These are phyloP conservation scores for Microcebus lehilahytsara DNA, from an alignment of 2,113 vertebrate genomes.

Conservation along the genomic window DNA sequence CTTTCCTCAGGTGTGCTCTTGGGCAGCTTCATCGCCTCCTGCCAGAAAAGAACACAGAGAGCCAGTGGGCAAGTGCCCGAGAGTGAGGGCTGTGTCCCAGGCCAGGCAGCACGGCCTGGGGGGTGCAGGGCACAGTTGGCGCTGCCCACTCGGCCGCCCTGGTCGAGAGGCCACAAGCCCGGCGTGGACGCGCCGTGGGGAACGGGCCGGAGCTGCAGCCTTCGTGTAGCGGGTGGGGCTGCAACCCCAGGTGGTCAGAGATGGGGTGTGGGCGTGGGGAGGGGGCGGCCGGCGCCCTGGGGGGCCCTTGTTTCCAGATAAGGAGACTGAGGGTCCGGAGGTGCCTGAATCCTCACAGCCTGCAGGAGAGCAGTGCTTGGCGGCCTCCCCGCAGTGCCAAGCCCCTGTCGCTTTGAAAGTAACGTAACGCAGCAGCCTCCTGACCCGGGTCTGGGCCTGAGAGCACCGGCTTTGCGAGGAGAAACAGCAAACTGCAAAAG, in stretches of 20 bases:
- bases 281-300: not conserved
- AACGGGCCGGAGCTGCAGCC: too few relatives aligned
- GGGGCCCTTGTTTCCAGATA: not conserved
- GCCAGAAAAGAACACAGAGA: not conserved
- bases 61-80: fast-evolving
- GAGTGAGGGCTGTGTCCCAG: not conserved
- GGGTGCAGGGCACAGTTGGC: too few relatives aligned
- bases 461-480: not conserved
- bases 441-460: not conserved
- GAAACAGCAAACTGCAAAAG: not conserved
- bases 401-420: not conserved
- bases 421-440: fast-evolving
- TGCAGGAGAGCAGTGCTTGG: not conserved
- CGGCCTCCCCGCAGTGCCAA: not conserved
- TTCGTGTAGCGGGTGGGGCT: not conserved
- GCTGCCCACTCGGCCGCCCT: not conserved
- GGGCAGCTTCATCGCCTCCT: constrained; percentile 94
- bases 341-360: not conserved
- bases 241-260: not conserved
- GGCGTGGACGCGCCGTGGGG: not conserved
- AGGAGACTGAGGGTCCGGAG: not conserved
- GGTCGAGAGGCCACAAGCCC: not conserved
- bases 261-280: not conserved
- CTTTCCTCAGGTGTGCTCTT: constrained; percentile 86
- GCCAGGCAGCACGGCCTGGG: not conserved